Base-by-base conservation (phyloP, 92 coral and sea anemone species). In the Umimayanthus chanpuru region DNA sequence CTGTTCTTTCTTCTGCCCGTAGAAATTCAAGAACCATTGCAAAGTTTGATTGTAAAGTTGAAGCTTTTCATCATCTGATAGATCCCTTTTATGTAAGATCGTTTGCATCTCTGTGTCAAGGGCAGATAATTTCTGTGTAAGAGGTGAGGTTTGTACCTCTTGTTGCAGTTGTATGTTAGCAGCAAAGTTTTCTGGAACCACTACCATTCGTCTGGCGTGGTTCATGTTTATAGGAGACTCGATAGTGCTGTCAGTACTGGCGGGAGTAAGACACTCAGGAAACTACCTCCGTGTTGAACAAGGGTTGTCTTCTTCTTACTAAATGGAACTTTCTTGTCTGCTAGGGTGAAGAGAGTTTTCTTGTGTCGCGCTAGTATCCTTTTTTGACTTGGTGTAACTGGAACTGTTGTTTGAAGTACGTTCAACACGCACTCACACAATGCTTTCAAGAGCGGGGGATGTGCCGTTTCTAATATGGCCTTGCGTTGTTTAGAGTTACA, bases 221-320 rank as follows among this genome's bases (percentile, higher is more conserved):
- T n/a, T 30, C 75, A 70, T 70, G 75, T 30, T 30, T 30, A 73
- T 18, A 73, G 11, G 38, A 73, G 36, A 32, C 36, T 32, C 36
- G 36, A 32, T 32, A 32, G 36, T 32, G 36, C 36, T 32, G 36
- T 32, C 36, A 32, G 36, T 32, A 32, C 36, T 32, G 36, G 36
- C 36, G 36, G 36, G 1, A 32, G 36, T 32, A 73, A 23, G 30
- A 73, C 77, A 73, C 77, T 73, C 18, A 73, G 43, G 39, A 73
- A 73, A 73, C 77, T 73, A 29, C 77, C 77, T 73, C 77, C 77
- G 77, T 73, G 77, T 9, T 73, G 77, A 73, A 73, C 77, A 9
- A 73, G 30, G 20, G 18, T n/a, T 20, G 30, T 73, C 18, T 73
- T 73, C 77, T 73, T 73, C 43, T 73, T 29, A 23, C 38, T 40